Evolutionary conservation across 2,113 vertebrate genomes (phyloP).

Genomic region (Ailuropoda melanoleuca): DNA sequence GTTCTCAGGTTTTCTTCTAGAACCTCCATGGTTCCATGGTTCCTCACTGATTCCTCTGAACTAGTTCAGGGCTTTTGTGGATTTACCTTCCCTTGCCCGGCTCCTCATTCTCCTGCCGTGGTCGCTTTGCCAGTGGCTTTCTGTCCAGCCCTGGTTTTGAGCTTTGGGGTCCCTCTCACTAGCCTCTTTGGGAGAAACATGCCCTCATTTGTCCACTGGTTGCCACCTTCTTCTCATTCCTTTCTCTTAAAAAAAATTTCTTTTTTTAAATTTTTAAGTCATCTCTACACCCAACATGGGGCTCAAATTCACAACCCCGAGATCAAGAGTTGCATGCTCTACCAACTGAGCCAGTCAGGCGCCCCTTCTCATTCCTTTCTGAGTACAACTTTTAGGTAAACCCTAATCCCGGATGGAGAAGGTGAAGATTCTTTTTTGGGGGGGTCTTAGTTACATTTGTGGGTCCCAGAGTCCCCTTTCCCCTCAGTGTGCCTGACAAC

Average conservation of each 20-base stretch:
- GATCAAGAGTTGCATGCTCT: background rate
- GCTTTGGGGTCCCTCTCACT: background rate
- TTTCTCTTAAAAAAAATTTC: background rate
- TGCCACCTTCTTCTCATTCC: background rate
- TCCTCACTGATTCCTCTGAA: background rate
- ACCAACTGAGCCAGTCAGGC: background rate
- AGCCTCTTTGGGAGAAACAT: background rate
- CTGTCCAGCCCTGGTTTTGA: background rate
- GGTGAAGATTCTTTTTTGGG: background rate
- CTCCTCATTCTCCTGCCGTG: background rate
- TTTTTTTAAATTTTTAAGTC: background rate
- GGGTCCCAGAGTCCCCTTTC: background rate
- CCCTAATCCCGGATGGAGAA: background rate
- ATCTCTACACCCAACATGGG: background rate
- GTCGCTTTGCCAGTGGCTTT: too few species aligned
- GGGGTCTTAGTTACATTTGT: background rate
- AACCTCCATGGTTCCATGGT: background rate
- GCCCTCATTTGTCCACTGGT: background rate
- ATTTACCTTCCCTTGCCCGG: background rate
- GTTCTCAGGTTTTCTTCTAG: background rate
- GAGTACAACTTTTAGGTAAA: background rate
- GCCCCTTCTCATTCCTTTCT: background rate
- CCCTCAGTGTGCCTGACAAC: background rate
- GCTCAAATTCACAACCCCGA: background rate
- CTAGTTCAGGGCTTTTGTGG: background rate